Evolutionary conservation across 2,113 vertebrate genomes (phyloP), one percentile per base, ranked within the genome.

Genomic region (Macrotis lagotis): DNA sequence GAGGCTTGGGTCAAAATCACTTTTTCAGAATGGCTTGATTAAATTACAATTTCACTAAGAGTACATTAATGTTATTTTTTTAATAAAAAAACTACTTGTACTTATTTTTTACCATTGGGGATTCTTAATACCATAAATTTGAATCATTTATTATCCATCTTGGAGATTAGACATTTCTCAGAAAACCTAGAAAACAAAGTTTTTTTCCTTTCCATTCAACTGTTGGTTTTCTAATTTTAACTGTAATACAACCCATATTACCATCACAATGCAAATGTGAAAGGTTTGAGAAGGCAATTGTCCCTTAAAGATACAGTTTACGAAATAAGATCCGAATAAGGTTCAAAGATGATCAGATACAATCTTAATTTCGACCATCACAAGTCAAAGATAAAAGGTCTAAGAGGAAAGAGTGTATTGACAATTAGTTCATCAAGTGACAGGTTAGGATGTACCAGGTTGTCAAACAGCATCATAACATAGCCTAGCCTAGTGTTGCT

Each of bases 231-330:
- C 66, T 74, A n/a, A 44, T 74, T 53, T 74, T 74, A n/a, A 19
- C 6, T 74, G n/a, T 37, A 74, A 96, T 96, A 50, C 90, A 95
- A 89, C 51, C 52, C 25, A 51, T n/a, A n/a, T n/a, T n/a, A n/a
- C n/a, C n/a, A n/a, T n/a, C n/a, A n/a, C n/a, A n/a, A n/a, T n/a
- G n/a, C n/a, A n/a, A n/a, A n/a, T n/a, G n/a, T n/a, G n/a, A n/a
- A n/a, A n/a, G n/a, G n/a, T n/a, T n/a, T n/a, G n/a, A n/a, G n/a
- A n/a, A n/a, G n/a, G n/a, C n/a, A n/a, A n/a, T n/a, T n/a, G n/a
- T n/a, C n/a, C n/a, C n/a, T n/a, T n/a, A n/a, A n/a, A n/a, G n/a
- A n/a, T n/a, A n/a, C n/a, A n/a, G n/a, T n/a, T n/a, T n/a, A n/a
- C n/a, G n/a, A n/a, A n/a, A n/a, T n/a, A n/a, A n/a, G n/a, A n/a